Evolutionary conservation across 1,140 invertebrate species (phyloP).

Genomic region (Trialeurodes vaporariorum): DNA sequence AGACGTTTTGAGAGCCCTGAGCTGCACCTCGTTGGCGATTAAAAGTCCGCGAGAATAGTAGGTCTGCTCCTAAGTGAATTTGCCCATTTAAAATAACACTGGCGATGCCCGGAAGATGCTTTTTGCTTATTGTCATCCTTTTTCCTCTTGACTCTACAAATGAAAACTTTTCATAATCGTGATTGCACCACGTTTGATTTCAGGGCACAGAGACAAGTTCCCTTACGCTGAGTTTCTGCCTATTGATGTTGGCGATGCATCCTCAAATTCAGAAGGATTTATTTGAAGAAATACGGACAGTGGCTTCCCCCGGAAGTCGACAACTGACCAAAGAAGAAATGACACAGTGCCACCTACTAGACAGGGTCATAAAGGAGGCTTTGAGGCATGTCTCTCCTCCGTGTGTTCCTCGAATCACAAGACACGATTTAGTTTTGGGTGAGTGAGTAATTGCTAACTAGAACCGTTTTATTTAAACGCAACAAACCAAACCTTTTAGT

Average conservation of each 20-base stretch:
- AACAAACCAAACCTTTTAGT: too few species aligned
- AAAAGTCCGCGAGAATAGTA: too few species aligned
- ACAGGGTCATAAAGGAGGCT: not conserved
- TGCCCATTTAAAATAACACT: too few species aligned
- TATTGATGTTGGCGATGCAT: slow-evolving; percentile 42
- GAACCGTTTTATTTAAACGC: not conserved
- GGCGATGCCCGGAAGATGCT: too few species aligned
- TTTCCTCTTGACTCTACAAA: too few species aligned
- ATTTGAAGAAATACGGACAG: not conserved
- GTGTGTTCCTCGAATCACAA: not conserved
- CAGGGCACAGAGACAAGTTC: slow-evolving; percentile 59
- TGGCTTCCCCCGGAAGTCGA: not conserved
- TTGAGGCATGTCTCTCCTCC: not conserved
- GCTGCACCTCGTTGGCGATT: too few species aligned
- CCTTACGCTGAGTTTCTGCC: slow-evolving; percentile 35
- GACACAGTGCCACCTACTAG: not conserved
- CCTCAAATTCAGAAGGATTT: slow-evolving; percentile 39
- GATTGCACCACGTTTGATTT: too few species aligned
- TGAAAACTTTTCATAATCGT: too few species aligned
- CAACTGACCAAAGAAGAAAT: not conserved
- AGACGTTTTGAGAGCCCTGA: too few species aligned
- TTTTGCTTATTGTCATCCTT: too few species aligned
- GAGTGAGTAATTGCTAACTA: not conserved
- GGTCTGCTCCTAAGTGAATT: too few species aligned
- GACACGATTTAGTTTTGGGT: not conserved